Evolutionary conservation across 1,140 invertebrate species (phyloP).

Genomic region (Druon quercuslanigerum): DNA sequence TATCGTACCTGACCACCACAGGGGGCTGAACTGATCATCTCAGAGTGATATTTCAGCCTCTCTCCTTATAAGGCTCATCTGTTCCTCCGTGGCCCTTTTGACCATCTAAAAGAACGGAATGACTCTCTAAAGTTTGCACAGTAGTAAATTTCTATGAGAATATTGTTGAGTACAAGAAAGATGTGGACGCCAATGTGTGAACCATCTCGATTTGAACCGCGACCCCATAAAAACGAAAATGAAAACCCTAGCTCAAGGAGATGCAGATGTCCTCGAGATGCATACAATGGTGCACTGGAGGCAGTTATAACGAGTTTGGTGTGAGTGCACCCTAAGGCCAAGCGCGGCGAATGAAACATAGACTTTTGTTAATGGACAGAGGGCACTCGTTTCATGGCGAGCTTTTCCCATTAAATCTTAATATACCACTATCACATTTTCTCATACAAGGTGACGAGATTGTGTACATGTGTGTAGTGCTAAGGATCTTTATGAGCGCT

Average conservation of each 20-base stretch:
- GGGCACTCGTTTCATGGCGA: background rate
- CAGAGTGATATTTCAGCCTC: too few species aligned
- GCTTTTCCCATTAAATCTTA: background rate
- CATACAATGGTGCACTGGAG: constrained; percentile 11
- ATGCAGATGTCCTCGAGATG: constrained; percentile 27
- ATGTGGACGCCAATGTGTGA: constrained; percentile 5
- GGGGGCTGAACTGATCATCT: too few species aligned
- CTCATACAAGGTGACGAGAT: background rate
- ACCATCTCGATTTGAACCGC: background rate
- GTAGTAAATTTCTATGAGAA: too few species aligned
- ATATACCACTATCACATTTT: background rate
- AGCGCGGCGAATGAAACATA: background rate
- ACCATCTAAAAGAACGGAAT: too few species aligned
- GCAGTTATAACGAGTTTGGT: constrained; percentile 14
- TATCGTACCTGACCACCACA: too few species aligned
- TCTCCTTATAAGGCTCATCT: too few species aligned
- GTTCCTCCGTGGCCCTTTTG: too few species aligned
- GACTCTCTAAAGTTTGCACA: too few species aligned
- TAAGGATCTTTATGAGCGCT: background rate
- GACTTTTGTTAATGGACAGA: background rate
- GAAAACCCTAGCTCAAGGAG: constrained; percentile 3
- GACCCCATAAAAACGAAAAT: background rate
- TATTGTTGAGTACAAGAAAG: too few species aligned
- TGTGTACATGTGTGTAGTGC: background rate
- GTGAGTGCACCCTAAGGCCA: constrained; percentile 4